A percentile compares a stretch with the other conserved stretches of the same genome.
Evolutionary conservation across 2,888 invertebrate species (phyloP).

Genomic region (Quadriops clusia): DNA sequence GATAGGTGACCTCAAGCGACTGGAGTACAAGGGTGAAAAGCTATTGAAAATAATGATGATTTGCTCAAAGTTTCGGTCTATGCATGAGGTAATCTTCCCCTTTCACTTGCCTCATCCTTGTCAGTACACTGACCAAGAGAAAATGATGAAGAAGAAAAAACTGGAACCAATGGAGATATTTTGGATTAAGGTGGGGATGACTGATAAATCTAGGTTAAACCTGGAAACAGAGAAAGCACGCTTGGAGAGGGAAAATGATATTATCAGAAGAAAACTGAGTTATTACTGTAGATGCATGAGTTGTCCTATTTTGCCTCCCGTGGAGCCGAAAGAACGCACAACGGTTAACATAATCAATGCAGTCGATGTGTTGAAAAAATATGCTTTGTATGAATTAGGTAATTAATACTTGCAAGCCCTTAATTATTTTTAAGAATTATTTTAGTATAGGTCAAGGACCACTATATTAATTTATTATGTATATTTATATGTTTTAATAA

Average conservation of each 20-base stretch:
- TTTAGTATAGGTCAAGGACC: no score
- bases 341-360: no score
- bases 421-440: no score
- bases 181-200: constrained; percentile 30
- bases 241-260: constrained; percentile 26
- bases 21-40: constrained; percentile 45
- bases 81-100: constrained; percentile 42
- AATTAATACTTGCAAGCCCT: no score
- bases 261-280: constrained; percentile 22
- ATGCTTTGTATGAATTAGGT: no score
- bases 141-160: neutral
- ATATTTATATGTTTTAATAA: no score
- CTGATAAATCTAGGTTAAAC: constrained; percentile 23
- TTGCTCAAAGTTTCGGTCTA: constrained; percentile 56
- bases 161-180: constrained; percentile 22
- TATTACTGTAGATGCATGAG: constrained; percentile 23
- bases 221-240: constrained; percentile 29
- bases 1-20: constrained; percentile 42
- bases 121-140: no score
- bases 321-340: no score
- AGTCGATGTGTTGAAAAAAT: no score
- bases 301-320: no score
- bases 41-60: constrained; percentile 49
- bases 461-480: no score
- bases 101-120: constrained; percentile 19